These are phyloP conservation scores for Teleopsis dalmanni DNA, from an alignment of 1,140 invertebrate genomes.

Conservation along the genomic window DNA sequence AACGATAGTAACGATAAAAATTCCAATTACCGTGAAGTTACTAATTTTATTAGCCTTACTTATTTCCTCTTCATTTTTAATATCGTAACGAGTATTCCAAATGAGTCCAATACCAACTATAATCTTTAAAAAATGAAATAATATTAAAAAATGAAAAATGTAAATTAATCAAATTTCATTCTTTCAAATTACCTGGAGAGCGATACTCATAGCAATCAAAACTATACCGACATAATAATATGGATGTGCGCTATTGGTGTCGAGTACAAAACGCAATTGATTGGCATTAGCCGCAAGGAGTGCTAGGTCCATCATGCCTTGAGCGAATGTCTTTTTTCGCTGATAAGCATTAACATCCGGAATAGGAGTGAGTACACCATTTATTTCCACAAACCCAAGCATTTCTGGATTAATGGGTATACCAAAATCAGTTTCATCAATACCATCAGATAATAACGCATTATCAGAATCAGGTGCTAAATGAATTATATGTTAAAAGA, in stretches of 20 bases:
- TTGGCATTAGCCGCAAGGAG: constrained; percentile 72
- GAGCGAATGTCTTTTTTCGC: constrained; percentile 80
- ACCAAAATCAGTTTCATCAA: too few relatives aligned
- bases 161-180: neutral
- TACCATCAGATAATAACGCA: too few relatives aligned
- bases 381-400: too few relatives aligned
- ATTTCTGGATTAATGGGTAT: too few relatives aligned
- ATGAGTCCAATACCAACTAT: constrained; percentile 71
- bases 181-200: constrained; percentile 57
- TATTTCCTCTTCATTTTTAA: constrained; percentile 59
- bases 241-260: constrained; percentile 56
- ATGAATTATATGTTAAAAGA: too few relatives aligned
- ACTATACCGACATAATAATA: constrained; percentile 65
- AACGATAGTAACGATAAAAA: constrained; percentile 69
- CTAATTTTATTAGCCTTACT: constrained; percentile 65
- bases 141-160: too few relatives aligned
- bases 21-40: constrained; percentile 67
- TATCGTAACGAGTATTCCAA: constrained; percentile 67
- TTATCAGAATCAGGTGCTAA: too few relatives aligned
- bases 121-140: constrained; percentile 47
- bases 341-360: constrained; percentile 76
- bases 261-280: constrained; percentile 74
- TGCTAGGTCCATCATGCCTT: constrained; percentile 80
- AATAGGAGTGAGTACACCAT: too few relatives aligned
- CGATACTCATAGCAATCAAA: constrained; percentile 65